A percentile compares a stretch with the other conserved stretches of the same genome.
These are phyloP conservation scores for Chrysochloris asiatica DNA, from an alignment of 2,113 vertebrate genomes.

Conservation along the genomic window DNA sequence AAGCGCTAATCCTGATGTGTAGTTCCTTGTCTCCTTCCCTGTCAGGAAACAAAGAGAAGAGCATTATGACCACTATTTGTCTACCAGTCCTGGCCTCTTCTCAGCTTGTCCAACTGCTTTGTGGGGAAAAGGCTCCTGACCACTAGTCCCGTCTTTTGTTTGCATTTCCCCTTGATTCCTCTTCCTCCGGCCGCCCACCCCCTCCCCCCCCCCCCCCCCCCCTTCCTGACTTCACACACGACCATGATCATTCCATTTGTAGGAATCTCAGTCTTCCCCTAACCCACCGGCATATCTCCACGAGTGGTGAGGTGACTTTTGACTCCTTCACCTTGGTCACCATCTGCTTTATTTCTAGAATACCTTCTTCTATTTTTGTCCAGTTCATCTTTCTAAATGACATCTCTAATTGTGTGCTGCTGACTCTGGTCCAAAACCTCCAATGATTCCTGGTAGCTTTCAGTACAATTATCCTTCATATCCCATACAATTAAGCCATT, in stretches of 20 bases:
- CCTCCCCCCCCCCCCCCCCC: no score
- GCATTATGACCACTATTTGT: neutral
- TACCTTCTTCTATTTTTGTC: neutral
- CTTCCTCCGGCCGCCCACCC: neutral
- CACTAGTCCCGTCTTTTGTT: no score
- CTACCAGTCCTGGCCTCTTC: neutral
- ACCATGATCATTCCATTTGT: no score
- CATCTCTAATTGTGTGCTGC: neutral
- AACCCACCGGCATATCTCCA: no score
- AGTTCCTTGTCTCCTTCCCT: neutral
- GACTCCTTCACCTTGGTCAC: neutral
- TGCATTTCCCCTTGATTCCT: no score
- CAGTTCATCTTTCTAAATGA: neutral
- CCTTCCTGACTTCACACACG: no score
- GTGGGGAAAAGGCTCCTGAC: neutral
- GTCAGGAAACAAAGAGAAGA: neutral
- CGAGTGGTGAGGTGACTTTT: fast-evolving
- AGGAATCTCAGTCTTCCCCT: no score
- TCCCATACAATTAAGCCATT: neutral
- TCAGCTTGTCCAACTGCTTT: neutral
- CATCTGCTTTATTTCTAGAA: neutral
- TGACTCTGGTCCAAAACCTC: neutral
- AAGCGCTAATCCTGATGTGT: neutral
- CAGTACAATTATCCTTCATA: neutral
- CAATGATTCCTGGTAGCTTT: neutral